Percentiles rank a stretch among this genome's conserved stretches.
Evolutionary conservation across 2,888 invertebrate genomes (phyloP).

Genomic region (Beris chalybata): DNA sequence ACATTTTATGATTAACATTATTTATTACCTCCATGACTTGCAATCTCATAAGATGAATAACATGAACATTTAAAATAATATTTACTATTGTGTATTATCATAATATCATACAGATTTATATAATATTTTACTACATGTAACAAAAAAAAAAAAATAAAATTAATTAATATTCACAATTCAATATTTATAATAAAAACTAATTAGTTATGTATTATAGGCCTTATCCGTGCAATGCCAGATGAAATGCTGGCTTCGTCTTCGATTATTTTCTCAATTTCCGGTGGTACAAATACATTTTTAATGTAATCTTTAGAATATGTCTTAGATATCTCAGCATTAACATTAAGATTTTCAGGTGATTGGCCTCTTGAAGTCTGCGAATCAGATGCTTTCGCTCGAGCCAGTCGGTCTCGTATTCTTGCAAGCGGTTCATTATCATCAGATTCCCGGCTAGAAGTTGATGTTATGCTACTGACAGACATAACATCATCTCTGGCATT

Average conservation of each 20-base stretch:
- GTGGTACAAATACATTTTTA: conserved; percentile 44
- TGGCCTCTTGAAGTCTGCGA: background rate
- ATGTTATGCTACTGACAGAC: background rate
- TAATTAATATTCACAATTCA: too few relatives aligned
- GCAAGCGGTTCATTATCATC: background rate
- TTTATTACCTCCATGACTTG: too few relatives aligned
- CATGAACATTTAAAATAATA: too few relatives aligned
- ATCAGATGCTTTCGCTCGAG: background rate
- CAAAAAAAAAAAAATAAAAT: too few relatives aligned
- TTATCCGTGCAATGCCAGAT: too few relatives aligned
- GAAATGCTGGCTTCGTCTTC: conserved; percentile 24
- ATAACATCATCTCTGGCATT: background rate
- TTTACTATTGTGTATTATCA: too few relatives aligned
- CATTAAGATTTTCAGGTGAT: background rate
- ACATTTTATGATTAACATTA: too few relatives aligned
- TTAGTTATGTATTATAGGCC: too few relatives aligned
- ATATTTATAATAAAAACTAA: too few relatives aligned
- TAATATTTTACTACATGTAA: too few relatives aligned
- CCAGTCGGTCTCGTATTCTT: background rate
- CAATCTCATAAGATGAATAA: too few relatives aligned
- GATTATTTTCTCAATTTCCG: conserved; percentile 43
- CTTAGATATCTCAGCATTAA: conserved; percentile 20
- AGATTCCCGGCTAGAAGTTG: background rate
- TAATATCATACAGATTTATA: too few relatives aligned
- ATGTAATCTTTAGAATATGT: conserved; percentile 42